A percentile compares a stretch with the other conserved stretches of the same genome.
Conservation (phyloP, 37 sponge, comb jelly and placozoan species). For the Beroe ovata region DNA sequence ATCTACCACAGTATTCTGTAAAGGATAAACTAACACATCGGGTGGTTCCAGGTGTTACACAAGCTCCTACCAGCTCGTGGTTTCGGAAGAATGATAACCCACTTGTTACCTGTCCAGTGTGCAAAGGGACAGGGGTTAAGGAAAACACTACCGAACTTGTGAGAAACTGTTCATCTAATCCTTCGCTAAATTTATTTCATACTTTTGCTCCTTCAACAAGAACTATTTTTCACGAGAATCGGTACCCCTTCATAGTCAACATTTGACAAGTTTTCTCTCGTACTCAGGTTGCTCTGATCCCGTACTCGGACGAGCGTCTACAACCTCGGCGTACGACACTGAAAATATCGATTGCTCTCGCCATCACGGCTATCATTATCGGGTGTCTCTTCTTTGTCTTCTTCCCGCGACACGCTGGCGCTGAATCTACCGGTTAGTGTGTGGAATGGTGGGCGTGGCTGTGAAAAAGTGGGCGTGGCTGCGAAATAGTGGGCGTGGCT, state of each 20-base stretch:
- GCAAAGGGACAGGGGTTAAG: conserved; percentile 13
- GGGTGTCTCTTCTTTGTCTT: conserved; percentile 61
- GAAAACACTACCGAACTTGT: conserved; percentile 30
- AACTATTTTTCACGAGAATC: no score
- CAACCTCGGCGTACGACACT: conserved; percentile 13
- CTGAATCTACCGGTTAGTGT: neutral
- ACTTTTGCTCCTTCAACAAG: no score
- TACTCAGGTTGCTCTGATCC: conserved; percentile 24
- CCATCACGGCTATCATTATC: conserved; percentile 42
- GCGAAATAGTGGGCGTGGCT: no score
- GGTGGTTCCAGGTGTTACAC: neutral
- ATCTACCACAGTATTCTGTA: no score
- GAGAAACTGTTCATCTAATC: no score
- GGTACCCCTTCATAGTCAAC: no score
- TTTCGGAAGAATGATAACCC: conserved; percentile 36
- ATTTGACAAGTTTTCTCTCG: neutral
- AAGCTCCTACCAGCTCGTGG: neutral
- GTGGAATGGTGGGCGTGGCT: no score
- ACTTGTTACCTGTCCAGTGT: conserved; percentile 5
- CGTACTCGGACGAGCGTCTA: conserved; percentile 40
- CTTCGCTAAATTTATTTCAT: no score
- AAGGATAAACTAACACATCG: no score
- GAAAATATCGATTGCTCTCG: conserved; percentile 2
- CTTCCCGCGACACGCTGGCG: conserved; percentile 50
- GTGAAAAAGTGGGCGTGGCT: no score